These are phyloP conservation scores for Knipowitschia caucasica DNA, from an alignment of 2,797 vertebrate genomes.

Conservation along the genomic window DNA sequence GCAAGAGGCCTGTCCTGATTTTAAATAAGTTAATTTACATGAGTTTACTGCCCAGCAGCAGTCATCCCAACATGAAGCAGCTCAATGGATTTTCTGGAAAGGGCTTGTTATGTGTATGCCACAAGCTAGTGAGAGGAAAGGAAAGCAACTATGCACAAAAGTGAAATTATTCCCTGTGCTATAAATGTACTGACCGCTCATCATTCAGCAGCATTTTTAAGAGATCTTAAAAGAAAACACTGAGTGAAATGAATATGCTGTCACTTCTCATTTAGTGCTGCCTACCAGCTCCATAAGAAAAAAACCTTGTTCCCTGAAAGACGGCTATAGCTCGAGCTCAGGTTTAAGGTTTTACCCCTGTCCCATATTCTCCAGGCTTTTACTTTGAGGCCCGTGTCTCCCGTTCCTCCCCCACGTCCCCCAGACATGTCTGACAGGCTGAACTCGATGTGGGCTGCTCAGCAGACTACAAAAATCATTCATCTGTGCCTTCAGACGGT, in stretches of 20 bases:
- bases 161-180: constrained; percentile 65
- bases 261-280: constrained; percentile 79
- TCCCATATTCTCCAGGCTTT: constrained; percentile 77
- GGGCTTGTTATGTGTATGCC: constrained; percentile 45
- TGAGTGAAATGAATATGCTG: constrained; percentile 80
- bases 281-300: constrained; percentile 72
- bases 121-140: constrained; percentile 27
- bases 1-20: constrained; percentile 46
- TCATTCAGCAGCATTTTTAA: constrained; percentile 76
- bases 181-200: constrained; percentile 77
- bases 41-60: constrained; percentile 28
- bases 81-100: constrained; percentile 57
- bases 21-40: constrained; percentile 51
- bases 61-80: constrained; percentile 40
- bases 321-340: constrained; percentile 62
- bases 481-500: constrained; percentile 81
- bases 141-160: constrained; percentile 62
- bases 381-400: constrained; percentile 73
- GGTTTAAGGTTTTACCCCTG: constrained; percentile 77
- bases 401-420: constrained; percentile 65
- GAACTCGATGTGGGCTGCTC: constrained; percentile 80
- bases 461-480: constrained; percentile 86
- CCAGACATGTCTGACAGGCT: constrained; percentile 82
- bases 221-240: constrained; percentile 71
- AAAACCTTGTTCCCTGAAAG: constrained; percentile 76